Evolutionary conservation across 2,888 invertebrate species (phyloP), one percentile per base, ranked within the genome.

Genomic region (Baccha elongata): DNA sequence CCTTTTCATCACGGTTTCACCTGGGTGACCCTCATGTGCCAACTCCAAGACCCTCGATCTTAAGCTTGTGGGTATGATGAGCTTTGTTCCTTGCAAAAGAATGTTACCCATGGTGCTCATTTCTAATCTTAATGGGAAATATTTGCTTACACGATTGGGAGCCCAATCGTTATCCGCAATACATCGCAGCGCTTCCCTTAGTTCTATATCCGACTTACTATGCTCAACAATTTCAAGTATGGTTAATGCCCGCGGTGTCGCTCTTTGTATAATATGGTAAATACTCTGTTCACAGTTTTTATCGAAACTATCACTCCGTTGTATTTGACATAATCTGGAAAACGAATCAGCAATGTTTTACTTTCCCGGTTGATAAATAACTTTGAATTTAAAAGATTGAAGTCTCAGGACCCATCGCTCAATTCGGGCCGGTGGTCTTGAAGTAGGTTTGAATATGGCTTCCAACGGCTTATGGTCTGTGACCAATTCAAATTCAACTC

Each of bases 41-140:
- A 32, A 32, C n/a, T 37, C 37, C 55, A n/a, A 74, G 78, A 52
- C 85, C 81, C 60, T 65, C 32, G 42, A 7, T 19, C 81, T 48
- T 11, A 86, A 69, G 8, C 26, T 11, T 29, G 42, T 60, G 6
- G 76, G 79, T 52, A 85, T 84, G 13, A 85, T 62, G 4, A 84
- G 68, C 40, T 52, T 55, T 11, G 74, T 84, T 15, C 80, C 84
- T 13, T 74, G 52, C 7, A 85, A 40, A 5, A 81, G 67, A 46
- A 86, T 85, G 26, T 60, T 76, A 7, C 81, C 85, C 65, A 78
- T 35, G 11, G 71, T 52, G 32, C 78, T 72, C 8, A 84, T 40
- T 35, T 85, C 80, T n/a, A 60, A 29, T 0, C 52, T 37, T 35
- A 71, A 62, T 32, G 52, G 58, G 8, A 69, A 69, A 58, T 10